phyloP scores from a whole-genome alignment of 2,113 vertebrate genomes.

The Halichoerus grypus region DNA sequence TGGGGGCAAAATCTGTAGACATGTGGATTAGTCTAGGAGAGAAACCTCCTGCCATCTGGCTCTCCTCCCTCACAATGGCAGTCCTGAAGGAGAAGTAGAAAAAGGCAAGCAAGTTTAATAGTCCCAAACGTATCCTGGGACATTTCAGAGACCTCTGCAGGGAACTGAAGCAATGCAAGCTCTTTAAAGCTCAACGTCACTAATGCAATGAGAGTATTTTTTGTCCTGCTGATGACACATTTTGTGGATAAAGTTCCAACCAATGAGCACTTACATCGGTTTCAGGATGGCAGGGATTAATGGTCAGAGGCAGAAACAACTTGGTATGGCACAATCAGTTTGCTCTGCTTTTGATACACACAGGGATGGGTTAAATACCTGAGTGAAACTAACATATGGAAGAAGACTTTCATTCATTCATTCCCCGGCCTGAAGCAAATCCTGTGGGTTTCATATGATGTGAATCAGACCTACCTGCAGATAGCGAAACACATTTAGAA shows the following conservation, averaged over 20 bases:
- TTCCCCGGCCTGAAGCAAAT: constrained; percentile 49
- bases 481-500: constrained; percentile 50
- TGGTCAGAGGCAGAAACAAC: constrained; percentile 42
- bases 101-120: constrained; percentile 58
- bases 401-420: constrained; percentile 58
- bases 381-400: constrained; percentile 63
- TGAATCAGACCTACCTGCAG: constrained; percentile 20
- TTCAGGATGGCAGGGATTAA: constrained; percentile 11
- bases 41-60: constrained; percentile 64
- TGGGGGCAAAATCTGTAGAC: constrained; percentile 32
- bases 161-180: not conserved
- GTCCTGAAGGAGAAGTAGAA: constrained; percentile 56
- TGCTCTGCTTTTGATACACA: constrained; percentile 49
- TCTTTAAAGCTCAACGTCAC: constrained; percentile 56
- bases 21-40: constrained; percentile 10
- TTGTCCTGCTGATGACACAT: constrained; percentile 5
- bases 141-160: constrained; percentile 52
- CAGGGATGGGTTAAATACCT: constrained; percentile 30
- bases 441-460: constrained; percentile 11
- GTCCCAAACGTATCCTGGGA: constrained; percentile 40
- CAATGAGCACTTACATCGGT: not conserved
- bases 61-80: not conserved
- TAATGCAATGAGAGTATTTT: constrained; percentile 8
- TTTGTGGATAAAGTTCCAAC: constrained; percentile 45
- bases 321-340: not conserved